These are phyloP conservation scores for Speoplatyrhinus poulsoni DNA, from an alignment of 2,113 vertebrate species.

Conservation along the genomic window DNA sequence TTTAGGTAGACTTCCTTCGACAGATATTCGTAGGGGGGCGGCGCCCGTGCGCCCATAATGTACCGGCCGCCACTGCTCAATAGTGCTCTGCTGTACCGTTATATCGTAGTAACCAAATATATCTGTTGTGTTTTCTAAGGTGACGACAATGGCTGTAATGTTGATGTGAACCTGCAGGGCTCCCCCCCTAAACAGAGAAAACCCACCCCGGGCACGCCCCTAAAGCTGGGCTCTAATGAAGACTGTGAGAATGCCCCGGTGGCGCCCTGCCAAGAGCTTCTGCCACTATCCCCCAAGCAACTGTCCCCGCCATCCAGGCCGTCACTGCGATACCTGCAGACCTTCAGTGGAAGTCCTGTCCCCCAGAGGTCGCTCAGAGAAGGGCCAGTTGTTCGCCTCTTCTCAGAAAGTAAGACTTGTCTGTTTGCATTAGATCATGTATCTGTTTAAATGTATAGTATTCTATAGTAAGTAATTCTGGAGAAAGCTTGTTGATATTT, in stretches of 20 bases:
- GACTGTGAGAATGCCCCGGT: conserved; percentile 64
- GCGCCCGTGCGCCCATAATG: too few relatives aligned
- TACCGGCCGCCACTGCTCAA: too few relatives aligned
- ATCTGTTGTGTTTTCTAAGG: conserved; percentile 60
- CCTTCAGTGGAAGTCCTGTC: conserved; percentile 29
- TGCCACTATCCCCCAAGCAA: background rate
- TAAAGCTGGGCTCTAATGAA: conserved; percentile 81
- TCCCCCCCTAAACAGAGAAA: conserved; percentile 86
- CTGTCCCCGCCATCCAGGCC: conserved; percentile 37
- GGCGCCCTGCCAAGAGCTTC: background rate
- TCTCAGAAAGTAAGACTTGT: conserved; percentile 78
- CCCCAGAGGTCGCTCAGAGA: conserved; percentile 19
- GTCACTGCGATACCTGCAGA: conserved; percentile 58
- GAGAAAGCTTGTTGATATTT: too few relatives aligned
- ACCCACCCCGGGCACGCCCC: conserved; percentile 49
- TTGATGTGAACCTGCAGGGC: conserved; percentile 63
- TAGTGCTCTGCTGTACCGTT: too few relatives aligned
- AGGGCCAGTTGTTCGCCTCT: conserved; percentile 56
- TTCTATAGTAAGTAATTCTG: too few relatives aligned
- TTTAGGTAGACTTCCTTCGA: too few relatives aligned
- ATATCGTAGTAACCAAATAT: too few relatives aligned
- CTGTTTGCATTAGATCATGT: too few relatives aligned
- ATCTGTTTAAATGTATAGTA: too few relatives aligned
- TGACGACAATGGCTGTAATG: conserved; percentile 89
- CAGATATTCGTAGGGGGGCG: too few relatives aligned